phyloP scores from a whole-genome alignment of 1,140 invertebrate genomes.

The Drosophila nannoptera region DNA sequence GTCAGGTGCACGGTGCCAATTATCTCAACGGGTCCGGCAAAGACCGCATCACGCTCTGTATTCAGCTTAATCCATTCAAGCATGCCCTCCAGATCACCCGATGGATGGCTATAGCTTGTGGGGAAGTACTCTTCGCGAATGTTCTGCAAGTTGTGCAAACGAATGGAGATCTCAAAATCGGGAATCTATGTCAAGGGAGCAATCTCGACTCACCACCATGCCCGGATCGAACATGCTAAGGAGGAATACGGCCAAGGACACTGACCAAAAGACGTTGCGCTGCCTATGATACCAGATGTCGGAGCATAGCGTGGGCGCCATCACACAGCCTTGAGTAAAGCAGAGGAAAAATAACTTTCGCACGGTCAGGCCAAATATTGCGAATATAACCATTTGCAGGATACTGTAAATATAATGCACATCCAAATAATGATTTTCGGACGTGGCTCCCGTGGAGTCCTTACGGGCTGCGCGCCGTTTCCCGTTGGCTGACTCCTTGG shows the following conservation, averaged over 20 bases:
- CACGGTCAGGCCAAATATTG: constrained; percentile 64
- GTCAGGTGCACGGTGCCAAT: constrained; percentile 74
- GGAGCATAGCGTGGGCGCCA: constrained; percentile 73
- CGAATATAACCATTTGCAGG: constrained; percentile 69
- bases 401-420: constrained; percentile 75
- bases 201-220: constrained; percentile 48
- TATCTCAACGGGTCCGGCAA: constrained; percentile 74
- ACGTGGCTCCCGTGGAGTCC: constrained; percentile 48
- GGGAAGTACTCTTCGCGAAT: constrained; percentile 73
- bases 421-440: constrained; percentile 52
- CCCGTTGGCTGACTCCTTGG: constrained; percentile 32
- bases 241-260: constrained; percentile 72
- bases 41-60: constrained; percentile 75
- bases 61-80: constrained; percentile 77
- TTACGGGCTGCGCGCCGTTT: constrained; percentile 33
- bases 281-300: constrained; percentile 75
- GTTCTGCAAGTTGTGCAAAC: constrained; percentile 48
- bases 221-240: constrained; percentile 76
- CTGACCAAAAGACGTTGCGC: constrained; percentile 74
- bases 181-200: background rate
- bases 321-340: constrained; percentile 76
- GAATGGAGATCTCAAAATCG: too few species aligned
- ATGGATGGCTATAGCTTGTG: constrained; percentile 26
- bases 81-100: constrained; percentile 71
- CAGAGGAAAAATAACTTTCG: constrained; percentile 76